Percentiles rank a stretch among this genome's conserved stretches.
phyloP scores from a whole-genome alignment of 2,113 vertebrate species.

The Esox niger region DNA sequence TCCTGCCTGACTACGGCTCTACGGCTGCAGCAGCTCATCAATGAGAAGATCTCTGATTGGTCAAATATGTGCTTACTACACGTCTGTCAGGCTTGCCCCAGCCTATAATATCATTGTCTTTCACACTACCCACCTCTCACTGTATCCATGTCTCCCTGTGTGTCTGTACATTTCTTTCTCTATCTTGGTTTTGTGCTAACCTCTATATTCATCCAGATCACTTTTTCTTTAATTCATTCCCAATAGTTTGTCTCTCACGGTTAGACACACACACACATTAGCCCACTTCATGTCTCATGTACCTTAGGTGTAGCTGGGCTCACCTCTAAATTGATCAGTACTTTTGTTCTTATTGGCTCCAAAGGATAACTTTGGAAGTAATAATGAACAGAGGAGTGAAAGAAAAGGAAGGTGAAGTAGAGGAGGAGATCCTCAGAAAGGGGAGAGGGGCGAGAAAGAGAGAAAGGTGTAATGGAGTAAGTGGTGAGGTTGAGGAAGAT shows the following conservation, averaged over 20 bases:
- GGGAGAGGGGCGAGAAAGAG: conserved; percentile 22
- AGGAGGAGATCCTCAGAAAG: conserved; percentile 26
- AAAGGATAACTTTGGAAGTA: conserved; percentile 70
- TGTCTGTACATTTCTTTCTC: conserved; percentile 33
- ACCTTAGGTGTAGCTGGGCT: too few relatives aligned
- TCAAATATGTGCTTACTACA: conserved; percentile 47
- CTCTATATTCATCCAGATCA: not conserved
- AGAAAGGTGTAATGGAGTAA: conserved; percentile 48
- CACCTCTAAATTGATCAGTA: too few relatives aligned
- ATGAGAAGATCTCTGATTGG: conserved; percentile 54
- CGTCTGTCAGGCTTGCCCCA: conserved; percentile 33
- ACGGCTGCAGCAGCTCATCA: conserved; percentile 36
- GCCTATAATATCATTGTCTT: conserved; percentile 13
- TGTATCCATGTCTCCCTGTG: conserved; percentile 36
- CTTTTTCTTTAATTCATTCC: conserved; percentile 14
- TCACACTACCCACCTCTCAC: not conserved
- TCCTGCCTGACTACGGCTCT: conserved; percentile 58
- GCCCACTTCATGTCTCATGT: conserved; percentile 39
- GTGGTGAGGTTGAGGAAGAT: conserved; percentile 28
- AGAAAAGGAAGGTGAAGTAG: conserved; percentile 17
- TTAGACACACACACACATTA: not conserved
- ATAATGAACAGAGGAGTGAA: conserved; percentile 69
- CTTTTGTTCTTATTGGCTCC: conserved; percentile 55
- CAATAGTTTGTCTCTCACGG: not conserved
- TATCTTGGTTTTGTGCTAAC: conserved; percentile 55